Evolutionary conservation across 2,888 invertebrate genomes (phyloP).

Genomic region (Heliothis peltigera): DNA sequence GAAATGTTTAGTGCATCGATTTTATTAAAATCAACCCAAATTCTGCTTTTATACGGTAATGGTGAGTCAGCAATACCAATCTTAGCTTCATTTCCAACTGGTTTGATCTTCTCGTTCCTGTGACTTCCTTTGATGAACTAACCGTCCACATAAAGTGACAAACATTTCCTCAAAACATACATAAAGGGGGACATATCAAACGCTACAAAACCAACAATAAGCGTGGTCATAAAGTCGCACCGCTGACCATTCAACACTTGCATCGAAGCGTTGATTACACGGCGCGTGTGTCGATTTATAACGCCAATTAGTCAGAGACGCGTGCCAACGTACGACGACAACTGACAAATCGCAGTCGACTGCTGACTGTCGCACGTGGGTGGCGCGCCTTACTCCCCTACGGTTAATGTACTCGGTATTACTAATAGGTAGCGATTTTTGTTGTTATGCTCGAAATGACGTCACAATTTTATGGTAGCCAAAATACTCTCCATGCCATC

Average conservation of each 20-base stretch:
- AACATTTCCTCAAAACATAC: slow-evolving; percentile 18
- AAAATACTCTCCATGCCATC: no score
- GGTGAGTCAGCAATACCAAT: background rate
- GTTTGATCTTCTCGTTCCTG: background rate
- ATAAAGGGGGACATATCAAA: slow-evolving; percentile 30
- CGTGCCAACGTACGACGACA: slow-evolving; percentile 79
- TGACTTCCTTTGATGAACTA: slow-evolving; percentile 2
- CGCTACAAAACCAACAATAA: slow-evolving; percentile 53
- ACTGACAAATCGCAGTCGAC: slow-evolving; percentile 83
- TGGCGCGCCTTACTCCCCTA: slow-evolving; percentile 67
- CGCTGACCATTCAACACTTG: slow-evolving; percentile 71
- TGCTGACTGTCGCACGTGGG: slow-evolving; percentile 81
- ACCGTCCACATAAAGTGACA: slow-evolving; percentile 1
- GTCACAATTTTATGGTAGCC: background rate
- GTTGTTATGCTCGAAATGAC: slow-evolving; percentile 34
- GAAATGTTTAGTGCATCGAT: no score
- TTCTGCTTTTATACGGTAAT: background rate
- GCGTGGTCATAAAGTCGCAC: slow-evolving; percentile 49
- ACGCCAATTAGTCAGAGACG: slow-evolving; percentile 86
- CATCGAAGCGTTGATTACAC: slow-evolving; percentile 76
- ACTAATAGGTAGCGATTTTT: slow-evolving; percentile 51
- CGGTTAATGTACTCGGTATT: slow-evolving; percentile 46
- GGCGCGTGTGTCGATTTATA: slow-evolving; percentile 84
- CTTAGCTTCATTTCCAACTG: background rate
- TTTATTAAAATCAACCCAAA: no score